These are phyloP conservation scores for Pseudonaja textilis DNA, from an alignment of 2,113 vertebrate species.

Conservation along the genomic window DNA sequence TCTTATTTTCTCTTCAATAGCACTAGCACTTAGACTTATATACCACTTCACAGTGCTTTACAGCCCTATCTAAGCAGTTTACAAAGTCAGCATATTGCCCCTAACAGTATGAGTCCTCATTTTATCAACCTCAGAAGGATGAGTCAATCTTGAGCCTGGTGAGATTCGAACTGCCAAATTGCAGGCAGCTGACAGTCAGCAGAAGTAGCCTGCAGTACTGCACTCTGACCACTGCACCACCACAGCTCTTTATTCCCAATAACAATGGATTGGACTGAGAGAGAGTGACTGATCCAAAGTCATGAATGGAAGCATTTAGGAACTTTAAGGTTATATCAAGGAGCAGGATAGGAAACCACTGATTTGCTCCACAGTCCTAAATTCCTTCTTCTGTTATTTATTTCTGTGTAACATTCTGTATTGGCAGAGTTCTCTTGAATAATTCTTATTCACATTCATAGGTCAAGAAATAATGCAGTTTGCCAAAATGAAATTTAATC, in stretches of 20 bases:
- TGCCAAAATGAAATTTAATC: neutral
- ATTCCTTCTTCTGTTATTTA: neutral
- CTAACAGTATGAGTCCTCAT: too few species aligned
- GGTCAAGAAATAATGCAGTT: neutral
- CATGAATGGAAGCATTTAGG: neutral
- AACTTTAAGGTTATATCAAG: neutral
- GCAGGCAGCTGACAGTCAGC: too few species aligned
- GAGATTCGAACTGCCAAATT: too few species aligned
- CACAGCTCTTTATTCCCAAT: too few species aligned
- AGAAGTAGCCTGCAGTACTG: too few species aligned
- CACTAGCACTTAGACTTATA: too few species aligned
- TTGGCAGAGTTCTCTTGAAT: neutral
- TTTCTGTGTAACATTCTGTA: neutral
- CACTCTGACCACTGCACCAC: too few species aligned
- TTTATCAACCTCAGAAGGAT: too few species aligned
- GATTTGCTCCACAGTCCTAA: neutral
- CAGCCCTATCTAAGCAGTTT: too few species aligned
- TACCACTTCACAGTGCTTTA: too few species aligned
- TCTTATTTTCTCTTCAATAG: neutral
- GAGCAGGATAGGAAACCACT: neutral
- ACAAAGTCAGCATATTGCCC: too few species aligned
- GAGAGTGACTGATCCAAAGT: neutral
- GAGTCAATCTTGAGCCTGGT: too few species aligned
- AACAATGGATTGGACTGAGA: neutral
- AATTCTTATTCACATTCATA: neutral